A percentile compares a stretch with the other conserved stretches of the same genome.
Conservation (phyloP, 2,113 vertebrate genomes). For the Percina caprodes region DNA sequence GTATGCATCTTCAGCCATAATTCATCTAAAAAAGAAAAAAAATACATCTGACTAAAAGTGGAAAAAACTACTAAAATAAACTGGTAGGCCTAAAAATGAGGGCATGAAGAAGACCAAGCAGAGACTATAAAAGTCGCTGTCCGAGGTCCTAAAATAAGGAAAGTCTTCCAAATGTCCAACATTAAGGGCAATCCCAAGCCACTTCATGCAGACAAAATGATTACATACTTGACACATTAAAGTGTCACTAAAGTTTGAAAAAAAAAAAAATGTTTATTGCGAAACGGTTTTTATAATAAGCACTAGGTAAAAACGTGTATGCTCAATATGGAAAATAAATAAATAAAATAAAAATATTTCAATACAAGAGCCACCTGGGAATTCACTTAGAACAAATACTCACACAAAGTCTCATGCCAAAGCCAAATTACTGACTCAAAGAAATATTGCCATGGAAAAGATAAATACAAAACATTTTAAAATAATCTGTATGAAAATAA, state of each 20-base stretch:
- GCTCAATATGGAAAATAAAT: background rate
- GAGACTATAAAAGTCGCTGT: background rate
- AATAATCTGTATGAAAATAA: background rate
- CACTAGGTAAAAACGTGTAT: background rate
- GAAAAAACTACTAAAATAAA: background rate
- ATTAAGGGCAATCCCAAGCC: background rate
- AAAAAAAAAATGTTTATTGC: background rate
- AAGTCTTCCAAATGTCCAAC: no score
- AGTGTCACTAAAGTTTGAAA: background rate
- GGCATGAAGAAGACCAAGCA: no score
- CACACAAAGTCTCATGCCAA: background rate
- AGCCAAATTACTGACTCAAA: background rate
- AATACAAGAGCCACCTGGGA: background rate
- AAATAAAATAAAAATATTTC: background rate
- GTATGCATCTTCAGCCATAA: background rate
- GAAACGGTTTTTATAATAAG: no score
- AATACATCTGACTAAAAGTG: background rate
- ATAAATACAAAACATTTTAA: background rate
- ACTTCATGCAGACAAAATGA: background rate
- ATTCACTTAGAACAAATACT: background rate
- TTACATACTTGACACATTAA: background rate
- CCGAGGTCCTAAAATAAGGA: background rate
- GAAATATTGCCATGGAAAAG: background rate
- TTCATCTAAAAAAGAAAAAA: no score
- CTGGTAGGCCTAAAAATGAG: background rate